Base-by-base conservation (phyloP, 2,888 invertebrate genomes). In the Athalia circularis region DNA sequence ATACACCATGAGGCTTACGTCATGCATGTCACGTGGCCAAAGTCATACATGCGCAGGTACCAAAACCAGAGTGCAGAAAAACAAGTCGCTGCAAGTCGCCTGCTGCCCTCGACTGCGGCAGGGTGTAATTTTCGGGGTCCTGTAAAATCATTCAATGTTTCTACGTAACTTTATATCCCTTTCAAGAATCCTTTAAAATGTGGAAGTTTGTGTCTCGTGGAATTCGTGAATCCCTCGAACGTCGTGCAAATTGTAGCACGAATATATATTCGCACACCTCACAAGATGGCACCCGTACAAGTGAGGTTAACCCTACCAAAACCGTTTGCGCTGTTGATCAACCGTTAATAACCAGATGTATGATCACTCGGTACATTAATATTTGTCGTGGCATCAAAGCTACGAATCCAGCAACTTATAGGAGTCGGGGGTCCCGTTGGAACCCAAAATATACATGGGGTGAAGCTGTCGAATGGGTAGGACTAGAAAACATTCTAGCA, bases 381-480 rank as follows among this genome's bases (percentile, higher is more conserved):
- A 50, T 84, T 65, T 86, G 82, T 62, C 86, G 83, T 6, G 85
- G 85, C 11, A 65, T 83, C 0, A 87, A 83, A 76, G 72, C 80
- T 8, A 74, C 80, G 29, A 76, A 81, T 4, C 86, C 85, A 8
- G 77, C 87, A 3, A 85, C 84, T n/a, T 84, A 86, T 45, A 84
- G 87, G 8, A 78, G 82, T 54, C 43, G 83, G 6, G 80, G 85
- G 50, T 84, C 83, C 3, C 84, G 87, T 48, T 89, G 88, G 85
- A 84, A 89, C 65, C 80, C 89, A 4, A 85, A 85, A 62, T 82
- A 87, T 76, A 84, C 82, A 45, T 89, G 89, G 87, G 77, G 85
- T n/a, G 89, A 88, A 48, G 89, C 89, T 8, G 83, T 89, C 59
- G 85, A 89, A 74, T 89, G 88, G 89, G 89, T 89, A 84, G 29